Base-by-base conservation (phyloP, 2,888 invertebrate genomes). In the Mamestra brassicae region DNA sequence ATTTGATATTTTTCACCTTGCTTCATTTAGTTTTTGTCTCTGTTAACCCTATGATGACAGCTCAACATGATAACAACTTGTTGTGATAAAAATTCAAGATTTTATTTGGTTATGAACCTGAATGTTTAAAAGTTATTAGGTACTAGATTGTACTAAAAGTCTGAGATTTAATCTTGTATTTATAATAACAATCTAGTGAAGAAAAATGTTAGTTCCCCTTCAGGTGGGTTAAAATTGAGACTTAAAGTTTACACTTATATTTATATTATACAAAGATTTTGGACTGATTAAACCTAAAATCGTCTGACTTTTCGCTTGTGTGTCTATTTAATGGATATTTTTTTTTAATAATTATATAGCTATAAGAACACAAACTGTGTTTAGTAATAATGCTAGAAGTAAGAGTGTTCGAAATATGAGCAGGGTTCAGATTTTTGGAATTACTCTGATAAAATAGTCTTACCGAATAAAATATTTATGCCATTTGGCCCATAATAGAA, bases 151-250 rank as follows among this genome's bases (percentile, higher is more conserved):
- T 63, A 55, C 38, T 34, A 13, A 58, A 67, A 79, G 52, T 67
- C 38, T 70, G 47, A 61, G 36, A 60, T 57, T 75, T 68, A 52
- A 63, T 61, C 45, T 71, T 73, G n/a, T 65, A 60, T 69, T 64
- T 62, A 63, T 62, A 57, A 57, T 68, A 70, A 60, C 67, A 71
- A 45, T 62, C n/a, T 61, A 72, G 26, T 61, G 38, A 63, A 69
- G 50, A 75, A 88, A 76, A 84, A 93, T 93, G 92, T 83, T 92
- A 73, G 71, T 78, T 42, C 68, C 81, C 38, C 57, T 89, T 54
- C 87, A 89, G 90, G 93, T 92, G 79, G 85, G 89, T 81, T 34
- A 36, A 78, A 67, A 73, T 74, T 71, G 75, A 69, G 71, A 65
- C 47, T 81, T 47, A 52, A 63, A 58, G 36, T 81, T 55, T 75